Base-by-base conservation (phyloP, 2,797 vertebrate species). In the Salarias fasciatus region DNA sequence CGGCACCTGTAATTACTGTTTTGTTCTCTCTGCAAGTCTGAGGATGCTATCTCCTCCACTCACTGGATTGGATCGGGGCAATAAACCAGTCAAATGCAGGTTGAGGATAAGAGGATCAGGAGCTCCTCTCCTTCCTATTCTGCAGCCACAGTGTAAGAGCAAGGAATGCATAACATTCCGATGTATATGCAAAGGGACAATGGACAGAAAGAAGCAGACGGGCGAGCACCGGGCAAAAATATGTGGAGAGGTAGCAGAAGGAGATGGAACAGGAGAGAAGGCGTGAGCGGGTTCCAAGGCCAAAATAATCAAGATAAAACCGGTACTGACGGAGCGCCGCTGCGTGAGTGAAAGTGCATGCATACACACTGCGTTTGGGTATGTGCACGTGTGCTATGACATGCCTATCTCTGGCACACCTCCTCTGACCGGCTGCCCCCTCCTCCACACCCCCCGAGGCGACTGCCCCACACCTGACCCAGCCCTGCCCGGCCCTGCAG, bases 391-490 rank as follows among this genome's bases (percentile, higher is more conserved):
- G 60, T 75, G 80, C 79, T 78, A 63, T 73, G 75, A 77, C 87
- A 81, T 75, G 83, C 69, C 53, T 29, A 72, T 73, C 70, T 80
- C 53, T 74, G 62, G 63, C 48, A 58, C 69, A 65, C 69, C 72
- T 72, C 70, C 69, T 53, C 60, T 11, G 10, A 29, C 66, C 65
- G 56, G 31, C 46, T 36, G 31, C 68, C 77, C 77, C 79, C 54
- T 64, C 75, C 63, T 65, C 72, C 41, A 35, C 40, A 51, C 57
- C 80, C 77, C 77, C 56, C 42, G 24, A 76, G 84, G 84, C 84
- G 62, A 78, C 68, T 86, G 89, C 74, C 88, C 84, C 80, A 87
- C 85, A 90, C 88, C 90, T 90, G 87, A 90, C 88, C 90, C 80
- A 65, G 63, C 81, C 86, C 81, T 79, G 71, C 84, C 69, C 40